Evolutionary conservation across 2,113 vertebrate genomes (phyloP).

Genomic region (Pollimyrus isidori): DNA sequence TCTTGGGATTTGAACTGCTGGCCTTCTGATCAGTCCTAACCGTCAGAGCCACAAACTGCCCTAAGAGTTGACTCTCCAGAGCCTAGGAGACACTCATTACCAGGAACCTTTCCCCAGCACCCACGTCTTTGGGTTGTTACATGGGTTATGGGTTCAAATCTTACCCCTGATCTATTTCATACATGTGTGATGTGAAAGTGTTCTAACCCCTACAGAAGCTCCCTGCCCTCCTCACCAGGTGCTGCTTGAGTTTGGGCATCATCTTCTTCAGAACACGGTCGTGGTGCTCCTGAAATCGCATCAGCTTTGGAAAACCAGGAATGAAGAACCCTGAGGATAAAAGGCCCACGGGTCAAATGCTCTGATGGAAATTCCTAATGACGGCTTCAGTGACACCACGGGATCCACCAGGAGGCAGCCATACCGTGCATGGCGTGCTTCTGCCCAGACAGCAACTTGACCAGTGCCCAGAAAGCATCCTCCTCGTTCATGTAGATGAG

Average conservation of each 20-base stretch:
- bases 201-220: neutral
- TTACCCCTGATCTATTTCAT: neutral
- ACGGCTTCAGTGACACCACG: neutral
- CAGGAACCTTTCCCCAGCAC: neutral
- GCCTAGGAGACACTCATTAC: neutral
- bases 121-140: neutral
- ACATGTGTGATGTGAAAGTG: neutral
- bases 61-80: neutral
- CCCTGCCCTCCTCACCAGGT: conserved; percentile 72
- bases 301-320: conserved; percentile 91
- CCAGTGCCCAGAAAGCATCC: conserved; percentile 97
- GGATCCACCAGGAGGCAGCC: neutral
- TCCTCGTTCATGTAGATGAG: conserved; percentile 99
- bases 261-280: conserved; percentile 91
- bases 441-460: conserved; percentile 85
- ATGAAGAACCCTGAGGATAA: conserved; percentile 80
- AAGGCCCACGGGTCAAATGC: neutral
- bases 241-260: conserved; percentile 91
- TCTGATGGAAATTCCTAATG: neutral
- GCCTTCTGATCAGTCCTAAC: neutral
- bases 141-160: neutral
- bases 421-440: conserved; percentile 68
- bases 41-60: neutral
- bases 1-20: neutral
- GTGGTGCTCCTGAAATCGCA: conserved; percentile 97